Evolutionary conservation across 2,888 invertebrate genomes (phyloP), one percentile per base, ranked within the genome.

Genomic region (Tridacna crocea): DNA sequence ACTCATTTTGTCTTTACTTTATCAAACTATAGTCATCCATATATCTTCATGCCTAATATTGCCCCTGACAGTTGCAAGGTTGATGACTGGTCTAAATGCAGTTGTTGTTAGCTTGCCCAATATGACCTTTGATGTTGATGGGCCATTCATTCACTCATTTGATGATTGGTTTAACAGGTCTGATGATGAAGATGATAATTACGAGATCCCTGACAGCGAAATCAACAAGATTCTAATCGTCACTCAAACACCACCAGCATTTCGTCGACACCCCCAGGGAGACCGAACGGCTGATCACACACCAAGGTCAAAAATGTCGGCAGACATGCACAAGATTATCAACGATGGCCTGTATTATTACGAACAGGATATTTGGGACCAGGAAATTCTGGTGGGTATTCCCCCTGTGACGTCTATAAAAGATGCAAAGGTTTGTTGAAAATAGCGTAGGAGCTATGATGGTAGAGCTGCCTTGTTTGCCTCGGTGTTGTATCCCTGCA

Each of bases 331-430:
- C 90, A 97, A 98, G 95, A 97, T 98, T 65, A 99, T 99, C 90
- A 98, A 99, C 90, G 98, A 99, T 94, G 99, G 99, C n/a, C 96
- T 99, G 26, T 97, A 96, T 93, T 97, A 98, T 91, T 99, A 99
- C 91, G 99, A 99, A 95, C 98, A 99, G 93, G 98, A 99, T 93
- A 95, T 99, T 77, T 98, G 98, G 98, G 96, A 95, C 22, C 96
- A 96, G 24, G 88, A 86, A 58, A 61, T 80, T 65, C 70, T 83
- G 83, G 83, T 80, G 83, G 83, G 83, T 83, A 83, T 83, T 58
- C 58, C 78, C 22, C 60, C 80, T 27, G 65, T 68, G 68, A 61
- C 51, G 70, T 36, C 76, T 46, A 79, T 70, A 63, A 77, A 17
- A 51, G 51, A 79, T n/a, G 63, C 24, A 27, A 76, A 76, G 76